Conservation (phyloP, 1,140 invertebrate species). For the Drosophila repletoides region DNA sequence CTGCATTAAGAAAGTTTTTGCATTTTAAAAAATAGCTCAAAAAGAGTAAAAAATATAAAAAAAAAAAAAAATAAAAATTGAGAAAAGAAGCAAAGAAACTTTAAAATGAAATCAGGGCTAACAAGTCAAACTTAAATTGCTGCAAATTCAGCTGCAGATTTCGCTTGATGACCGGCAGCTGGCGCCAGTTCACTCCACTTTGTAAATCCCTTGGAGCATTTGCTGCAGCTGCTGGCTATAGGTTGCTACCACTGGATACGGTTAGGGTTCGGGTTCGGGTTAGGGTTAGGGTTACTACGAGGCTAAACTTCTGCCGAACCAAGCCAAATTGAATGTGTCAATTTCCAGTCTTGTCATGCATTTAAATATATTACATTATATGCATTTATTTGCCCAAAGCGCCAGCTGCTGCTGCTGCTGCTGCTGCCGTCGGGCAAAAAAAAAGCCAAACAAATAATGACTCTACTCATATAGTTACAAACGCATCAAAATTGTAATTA, state of each 20-base stretch:
- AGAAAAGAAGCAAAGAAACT: constrained; percentile 27
- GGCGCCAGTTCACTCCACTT: neutral
- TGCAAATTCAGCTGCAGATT: constrained; percentile 33
- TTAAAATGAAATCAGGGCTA: constrained; percentile 71
- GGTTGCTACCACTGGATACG: neutral
- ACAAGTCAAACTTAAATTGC: constrained; percentile 72
- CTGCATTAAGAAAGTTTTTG: constrained; percentile 67
- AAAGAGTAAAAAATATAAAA: constrained; percentile 65
- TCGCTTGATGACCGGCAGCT: constrained; percentile 7
- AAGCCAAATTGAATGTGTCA: constrained; percentile 73
- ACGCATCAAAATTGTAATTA: constrained; percentile 60
- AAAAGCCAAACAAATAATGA: constrained; percentile 31
- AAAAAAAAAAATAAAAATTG: too few species aligned
- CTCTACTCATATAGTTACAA: constrained; percentile 41
- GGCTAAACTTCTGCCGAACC: constrained; percentile 64
- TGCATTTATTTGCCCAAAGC: constrained; percentile 43
- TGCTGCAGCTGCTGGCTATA: too few species aligned
- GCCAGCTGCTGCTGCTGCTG: constrained; percentile 67
- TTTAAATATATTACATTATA: constrained; percentile 66
- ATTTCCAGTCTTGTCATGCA: constrained; percentile 63
- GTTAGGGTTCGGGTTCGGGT: neutral
- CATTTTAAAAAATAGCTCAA: constrained; percentile 50
- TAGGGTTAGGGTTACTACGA: neutral
- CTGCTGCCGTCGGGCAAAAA: constrained; percentile 13
- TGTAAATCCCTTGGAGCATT: constrained; percentile 3